Base-by-base conservation (phyloP, 2,888 invertebrate species). In the Chrysina gloriosa region DNA sequence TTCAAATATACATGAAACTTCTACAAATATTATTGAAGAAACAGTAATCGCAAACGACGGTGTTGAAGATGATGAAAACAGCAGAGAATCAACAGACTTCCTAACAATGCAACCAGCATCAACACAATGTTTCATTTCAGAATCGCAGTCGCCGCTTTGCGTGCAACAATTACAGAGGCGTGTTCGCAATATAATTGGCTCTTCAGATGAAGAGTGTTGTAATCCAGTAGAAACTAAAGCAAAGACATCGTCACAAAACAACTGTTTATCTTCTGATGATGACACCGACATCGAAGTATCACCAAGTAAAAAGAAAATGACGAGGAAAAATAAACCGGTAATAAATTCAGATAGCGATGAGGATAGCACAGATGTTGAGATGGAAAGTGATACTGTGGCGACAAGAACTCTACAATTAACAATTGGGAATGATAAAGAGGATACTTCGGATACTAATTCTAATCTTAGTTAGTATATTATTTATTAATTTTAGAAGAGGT, bases 31-130 rank as follows among this genome's bases (percentile, higher is more conserved):
- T 2, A 63, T 67, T 25, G 63, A 67, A 2, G 67, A 67, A 39
- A 63, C 67, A 11, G 19, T 63, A 11, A 2, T 52, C 6, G 39
- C 23, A 16, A 25, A 56, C 4, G 21, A 29, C n/a, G 2, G 34
- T 31, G 14, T 11, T 23, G 29, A 34, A n/a, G 23, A 36, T n/a
- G 72, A 73, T 58, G 71, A 70, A 29, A 54, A 66, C 6, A 77
- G 74, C 64, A 72, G 73, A 50, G 74, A 72, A 66, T 77, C 77
- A 16, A 67, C 75, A 5, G 76, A 77, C 71, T 73, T 77, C 31
- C 52, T 72, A 45, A 74, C 72, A n/a, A 71, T 75, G 72, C 70
- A 70, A 54, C 69, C 69, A 42, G 58, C 68, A 16, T 11, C 27
- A 52, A 45, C 64, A n/a, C 61, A 70, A 23, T 56, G 23, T 23